Conservation (phyloP, 2,888 invertebrate species). For the Peribatodes rhomboidaria region DNA sequence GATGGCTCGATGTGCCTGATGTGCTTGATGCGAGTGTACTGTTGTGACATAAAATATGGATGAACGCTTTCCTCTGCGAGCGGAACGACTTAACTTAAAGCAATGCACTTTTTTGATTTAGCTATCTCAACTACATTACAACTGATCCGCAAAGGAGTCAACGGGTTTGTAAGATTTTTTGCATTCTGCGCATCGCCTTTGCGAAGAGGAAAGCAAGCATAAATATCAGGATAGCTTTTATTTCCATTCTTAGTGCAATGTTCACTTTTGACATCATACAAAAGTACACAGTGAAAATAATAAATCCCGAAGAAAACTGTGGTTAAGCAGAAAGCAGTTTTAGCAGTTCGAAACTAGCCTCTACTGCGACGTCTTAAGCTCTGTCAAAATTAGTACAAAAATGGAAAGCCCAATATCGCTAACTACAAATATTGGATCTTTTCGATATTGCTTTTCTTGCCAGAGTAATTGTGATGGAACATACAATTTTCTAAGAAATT, state of each 20-base stretch:
- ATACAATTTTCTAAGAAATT: conserved; percentile 35
- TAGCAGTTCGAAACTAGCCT: conserved; percentile 14
- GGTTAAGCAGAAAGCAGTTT: conserved; percentile 9
- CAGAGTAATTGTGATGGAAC: conserved; percentile 41
- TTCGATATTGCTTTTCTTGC: conserved; percentile 60
- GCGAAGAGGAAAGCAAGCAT: neutral
- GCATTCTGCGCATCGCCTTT: neutral
- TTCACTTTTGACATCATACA: conserved; percentile 10
- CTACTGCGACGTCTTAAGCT: conserved; percentile 18
- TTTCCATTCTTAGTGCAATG: conserved; percentile 5
- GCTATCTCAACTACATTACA: neutral
- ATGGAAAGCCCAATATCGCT: conserved; percentile 54
- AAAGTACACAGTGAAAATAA: conserved; percentile 25
- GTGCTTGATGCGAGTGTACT: conserved; percentile 44
- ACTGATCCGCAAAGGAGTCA: neutral
- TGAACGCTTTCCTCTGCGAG: neutral
- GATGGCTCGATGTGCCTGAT: conserved; percentile 32
- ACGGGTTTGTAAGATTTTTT: neutral
- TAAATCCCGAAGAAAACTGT: conserved; percentile 13
- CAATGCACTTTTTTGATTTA: neutral
- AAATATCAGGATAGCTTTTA: neutral
- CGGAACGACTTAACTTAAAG: neutral
- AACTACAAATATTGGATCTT: conserved; percentile 66
- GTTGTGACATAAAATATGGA: conserved; percentile 27
- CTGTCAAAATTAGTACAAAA: conserved; percentile 15